These are phyloP conservation scores for Agrochola lota DNA, from an alignment of 2,888 invertebrate species.

Conservation along the genomic window DNA sequence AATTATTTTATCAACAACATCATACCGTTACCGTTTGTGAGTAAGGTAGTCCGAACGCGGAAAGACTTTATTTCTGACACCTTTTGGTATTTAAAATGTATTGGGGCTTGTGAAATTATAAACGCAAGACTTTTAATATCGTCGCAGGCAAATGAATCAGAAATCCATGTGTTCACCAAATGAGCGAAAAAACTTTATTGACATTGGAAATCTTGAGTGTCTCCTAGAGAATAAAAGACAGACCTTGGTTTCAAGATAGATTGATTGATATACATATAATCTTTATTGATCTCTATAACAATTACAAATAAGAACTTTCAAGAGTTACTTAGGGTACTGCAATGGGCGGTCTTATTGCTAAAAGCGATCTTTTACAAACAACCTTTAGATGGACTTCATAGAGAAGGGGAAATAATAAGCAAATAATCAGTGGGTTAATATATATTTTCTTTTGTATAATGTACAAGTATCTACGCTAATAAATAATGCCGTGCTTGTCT, in stretches of 20 bases:
- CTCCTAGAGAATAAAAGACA: not conserved
- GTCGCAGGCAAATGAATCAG: not conserved
- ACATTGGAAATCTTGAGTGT: not conserved
- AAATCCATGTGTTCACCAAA: not conserved
- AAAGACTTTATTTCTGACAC: not conserved
- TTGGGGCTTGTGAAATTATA: not conserved
- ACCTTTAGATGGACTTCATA: not conserved
- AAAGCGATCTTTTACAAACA: not conserved
- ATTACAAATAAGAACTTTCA: not conserved
- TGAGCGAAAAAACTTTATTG: not conserved
- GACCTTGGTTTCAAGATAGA: too few relatives aligned
- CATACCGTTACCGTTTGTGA: too few relatives aligned
- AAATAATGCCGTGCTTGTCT: not conserved
- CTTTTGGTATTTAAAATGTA: not conserved
- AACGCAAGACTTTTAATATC: too few relatives aligned
- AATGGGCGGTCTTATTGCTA: too few relatives aligned
- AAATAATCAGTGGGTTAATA: not conserved
- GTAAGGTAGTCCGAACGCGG: too few relatives aligned
- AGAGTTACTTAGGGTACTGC: too few relatives aligned
- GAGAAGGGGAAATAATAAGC: not conserved
- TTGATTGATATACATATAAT: too few relatives aligned
- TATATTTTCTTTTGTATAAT: not conserved
- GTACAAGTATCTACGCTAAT: not conserved
- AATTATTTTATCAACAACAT: not conserved
- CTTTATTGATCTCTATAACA: not conserved